Evolutionary conservation across 1,140 invertebrate species (phyloP).

Genomic region (Macrobrachium nipponense): DNA sequence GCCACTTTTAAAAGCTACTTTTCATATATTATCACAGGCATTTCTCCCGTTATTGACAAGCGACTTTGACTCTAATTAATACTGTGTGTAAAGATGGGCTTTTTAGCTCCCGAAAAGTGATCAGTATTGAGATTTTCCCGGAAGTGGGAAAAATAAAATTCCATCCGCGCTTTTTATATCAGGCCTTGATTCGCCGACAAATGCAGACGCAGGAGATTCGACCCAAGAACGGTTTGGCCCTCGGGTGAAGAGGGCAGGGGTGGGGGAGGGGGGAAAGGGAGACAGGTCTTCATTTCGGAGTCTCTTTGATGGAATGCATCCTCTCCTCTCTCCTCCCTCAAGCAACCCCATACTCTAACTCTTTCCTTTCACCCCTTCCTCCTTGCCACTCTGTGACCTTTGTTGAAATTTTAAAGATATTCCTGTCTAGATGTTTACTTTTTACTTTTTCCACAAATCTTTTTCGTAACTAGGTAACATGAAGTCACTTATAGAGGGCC

Average conservation of each 20-base stretch:
- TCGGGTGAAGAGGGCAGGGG: not conserved
- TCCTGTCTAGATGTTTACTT: no score
- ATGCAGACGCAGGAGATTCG: slow-evolving; percentile 15
- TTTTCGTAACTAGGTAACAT: no score
- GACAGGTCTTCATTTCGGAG: slow-evolving; percentile 6
- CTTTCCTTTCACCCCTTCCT: no score
- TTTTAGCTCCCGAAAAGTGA: not conserved
- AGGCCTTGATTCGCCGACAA: not conserved
- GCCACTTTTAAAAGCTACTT: slow-evolving; percentile 33
- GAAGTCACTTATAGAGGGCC: no score
- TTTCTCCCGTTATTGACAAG: slow-evolving; percentile 28
- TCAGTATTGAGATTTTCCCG: slow-evolving; percentile 1
- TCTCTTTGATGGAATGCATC: slow-evolving; percentile 52
- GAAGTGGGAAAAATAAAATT: slow-evolving; percentile 13
- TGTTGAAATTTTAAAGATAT: no score
- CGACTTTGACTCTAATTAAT: slow-evolving; percentile 28
- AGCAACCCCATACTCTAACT: no score
- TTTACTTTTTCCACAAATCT: no score
- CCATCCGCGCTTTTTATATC: not conserved
- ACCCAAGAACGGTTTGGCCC: slow-evolving; percentile 5
- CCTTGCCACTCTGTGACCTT: no score
- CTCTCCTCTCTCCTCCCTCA: not conserved
- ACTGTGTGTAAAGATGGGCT: slow-evolving; percentile 19
- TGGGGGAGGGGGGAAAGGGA: not conserved
- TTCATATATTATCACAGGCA: slow-evolving; percentile 52